phyloP scores from a whole-genome alignment of 2,113 vertebrate species.

The Erpornis zantholeuca region DNA sequence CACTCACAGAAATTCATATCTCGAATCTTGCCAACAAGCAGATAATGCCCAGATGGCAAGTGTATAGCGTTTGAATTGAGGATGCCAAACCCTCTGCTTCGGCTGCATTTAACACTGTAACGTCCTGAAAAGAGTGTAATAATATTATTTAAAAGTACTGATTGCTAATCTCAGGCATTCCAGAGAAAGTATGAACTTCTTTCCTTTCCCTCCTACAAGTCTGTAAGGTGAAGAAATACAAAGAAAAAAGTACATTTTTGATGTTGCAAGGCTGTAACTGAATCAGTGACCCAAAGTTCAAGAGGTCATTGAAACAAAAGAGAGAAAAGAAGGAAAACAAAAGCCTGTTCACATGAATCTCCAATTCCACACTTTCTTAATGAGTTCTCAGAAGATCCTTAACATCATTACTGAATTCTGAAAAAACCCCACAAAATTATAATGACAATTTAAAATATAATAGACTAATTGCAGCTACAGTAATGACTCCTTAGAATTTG shows the following conservation, averaged over 20 bases:
- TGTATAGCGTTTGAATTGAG: neutral
- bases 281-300: slow-evolving; percentile 61
- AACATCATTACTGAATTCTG: slow-evolving; percentile 21
- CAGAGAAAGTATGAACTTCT: neutral
- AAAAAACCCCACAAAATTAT: neutral
- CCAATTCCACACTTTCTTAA: slow-evolving; percentile 39
- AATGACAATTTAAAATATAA: slow-evolving; percentile 4
- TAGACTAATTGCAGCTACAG: neutral
- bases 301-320: slow-evolving; percentile 41
- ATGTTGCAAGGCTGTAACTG: slow-evolving; percentile 41
- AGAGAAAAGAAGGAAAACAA: slow-evolving; percentile 40
- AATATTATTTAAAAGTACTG: neutral
- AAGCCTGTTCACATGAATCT: slow-evolving; percentile 46
- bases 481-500: neutral
- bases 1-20: neutral
- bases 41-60: neutral
- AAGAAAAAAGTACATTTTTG: neutral
- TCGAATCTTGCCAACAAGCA: neutral
- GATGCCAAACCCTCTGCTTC: neutral
- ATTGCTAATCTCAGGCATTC: neutral
- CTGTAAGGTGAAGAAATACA: slow-evolving; percentile 5
- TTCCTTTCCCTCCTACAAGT: neutral
- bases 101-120: neutral
- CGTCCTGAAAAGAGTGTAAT: neutral
- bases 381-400: slow-evolving; percentile 48